phyloP scores from a whole-genome alignment of 2,113 vertebrate genomes.

The Rhagologus leucostigma region DNA sequence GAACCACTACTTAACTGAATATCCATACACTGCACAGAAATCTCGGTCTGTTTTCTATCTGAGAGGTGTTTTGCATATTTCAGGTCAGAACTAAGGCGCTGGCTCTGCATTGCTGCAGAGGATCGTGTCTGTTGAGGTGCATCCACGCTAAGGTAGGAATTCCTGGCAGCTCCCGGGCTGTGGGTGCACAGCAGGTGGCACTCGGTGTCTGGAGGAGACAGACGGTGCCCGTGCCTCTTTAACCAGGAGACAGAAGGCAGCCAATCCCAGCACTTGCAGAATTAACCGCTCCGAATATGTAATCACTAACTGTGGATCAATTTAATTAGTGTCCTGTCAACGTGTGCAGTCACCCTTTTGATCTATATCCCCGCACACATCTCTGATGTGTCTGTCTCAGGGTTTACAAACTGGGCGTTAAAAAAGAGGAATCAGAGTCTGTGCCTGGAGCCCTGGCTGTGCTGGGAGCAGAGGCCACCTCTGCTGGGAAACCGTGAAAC shows the following conservation, averaged over 20 bases:
- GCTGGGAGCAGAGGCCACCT: not conserved
- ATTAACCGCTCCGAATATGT: not conserved
- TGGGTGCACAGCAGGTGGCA: conserved; percentile 42
- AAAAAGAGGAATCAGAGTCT: not conserved
- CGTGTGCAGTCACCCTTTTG: not conserved
- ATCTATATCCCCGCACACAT: not conserved
- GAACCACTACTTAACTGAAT: not conserved
- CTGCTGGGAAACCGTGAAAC: not conserved
- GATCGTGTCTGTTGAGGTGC: not conserved
- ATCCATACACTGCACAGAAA: not conserved
- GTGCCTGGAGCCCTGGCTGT: not conserved
- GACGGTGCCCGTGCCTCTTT: not conserved
- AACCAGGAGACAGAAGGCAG: not conserved
- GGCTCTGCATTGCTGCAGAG: not conserved
- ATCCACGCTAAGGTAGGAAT: rapidly evolving
- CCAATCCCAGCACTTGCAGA: not conserved
- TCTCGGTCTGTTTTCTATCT: not conserved
- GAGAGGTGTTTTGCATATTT: not conserved
- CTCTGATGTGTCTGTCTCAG: not conserved
- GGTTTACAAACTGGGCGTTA: not conserved
- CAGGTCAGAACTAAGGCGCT: rapidly evolving
- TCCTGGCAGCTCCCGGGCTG: not conserved
- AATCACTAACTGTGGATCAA: not conserved
- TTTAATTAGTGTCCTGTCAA: conserved; percentile 42
- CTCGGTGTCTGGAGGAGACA: not conserved